Base-by-base conservation (phyloP, 2,888 invertebrate species). In the Aethes cnicana region DNA sequence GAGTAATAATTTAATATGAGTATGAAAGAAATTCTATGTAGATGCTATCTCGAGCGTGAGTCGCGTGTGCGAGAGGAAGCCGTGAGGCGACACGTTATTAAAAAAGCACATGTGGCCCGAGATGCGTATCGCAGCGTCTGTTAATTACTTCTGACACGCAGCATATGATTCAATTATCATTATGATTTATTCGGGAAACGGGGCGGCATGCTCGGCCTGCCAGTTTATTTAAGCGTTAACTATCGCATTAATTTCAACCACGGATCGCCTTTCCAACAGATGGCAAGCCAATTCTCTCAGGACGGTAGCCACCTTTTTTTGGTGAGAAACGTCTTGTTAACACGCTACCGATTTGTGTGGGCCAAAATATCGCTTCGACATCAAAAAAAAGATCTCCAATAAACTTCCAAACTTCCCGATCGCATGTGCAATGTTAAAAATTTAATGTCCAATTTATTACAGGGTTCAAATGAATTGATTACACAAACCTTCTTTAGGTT, bases 151-250 rank as follows among this genome's bases (percentile, higher is more conserved):
- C 74, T 87, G 88, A 89, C 89, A 84, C 76, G 84, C 85, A 81
- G 88, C 89, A 88, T 88, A 89, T 88, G 88, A 89, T 89, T 89
- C 88, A 89, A 89, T 89, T 89, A 89, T 82, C 84, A 75, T 84
- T 46, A 88, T 88, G 88, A 89, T 88, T 88, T 88, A 89, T 84
- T 68, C 73, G 66, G 65, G 71, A 65, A 74, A 74, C 80, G 79
- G 74, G 62, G 63, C 72, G 74, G 68, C 74, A 73, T 72, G 66
- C 69, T 67, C 54, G 59, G 66, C 66, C 64, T 65, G 63, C 63
- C 69, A 63, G 77, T 74, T 83, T 84, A 82, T 81, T 85, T 79
- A 68, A 81, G 79, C 85, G 84, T 84, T 82, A 83, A 86, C 77
- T 80, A 80, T 80, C 74, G 73, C 71, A 81, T 86, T 82, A 81